These are phyloP conservation scores for Salvator merianae DNA, from an alignment of 2,113 vertebrate species.

Conservation along the genomic window DNA sequence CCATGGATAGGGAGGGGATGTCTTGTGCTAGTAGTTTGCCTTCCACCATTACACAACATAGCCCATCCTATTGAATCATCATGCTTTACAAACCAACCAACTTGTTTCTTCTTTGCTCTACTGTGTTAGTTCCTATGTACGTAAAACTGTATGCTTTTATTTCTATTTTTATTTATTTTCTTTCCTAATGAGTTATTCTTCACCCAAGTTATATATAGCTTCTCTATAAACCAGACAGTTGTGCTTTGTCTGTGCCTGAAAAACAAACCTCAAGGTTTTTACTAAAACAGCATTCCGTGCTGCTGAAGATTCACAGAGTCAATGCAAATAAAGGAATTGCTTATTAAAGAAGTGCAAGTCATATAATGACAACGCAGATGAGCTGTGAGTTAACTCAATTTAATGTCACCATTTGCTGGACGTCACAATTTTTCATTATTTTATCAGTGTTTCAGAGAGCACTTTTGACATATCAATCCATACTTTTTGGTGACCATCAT, in stretches of 20 bases:
- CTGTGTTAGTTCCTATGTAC: neutral
- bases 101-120: neutral
- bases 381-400: neutral
- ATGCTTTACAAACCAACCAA: neutral
- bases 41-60: neutral
- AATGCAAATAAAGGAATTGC: neutral
- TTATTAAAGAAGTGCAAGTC: neutral
- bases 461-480: neutral
- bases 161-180: neutral
- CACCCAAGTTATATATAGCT: constrained; percentile 8
- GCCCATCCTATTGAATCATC: neutral
- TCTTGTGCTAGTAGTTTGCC: neutral
- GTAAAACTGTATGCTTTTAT: neutral
- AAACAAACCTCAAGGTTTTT: neutral
- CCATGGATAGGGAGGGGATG: no score
- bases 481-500: neutral
- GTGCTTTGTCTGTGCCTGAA: neutral
- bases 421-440: neutral
- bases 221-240: neutral
- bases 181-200: neutral
- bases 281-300: neutral
- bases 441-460: neutral
- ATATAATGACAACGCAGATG: no score
- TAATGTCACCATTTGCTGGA: neutral
- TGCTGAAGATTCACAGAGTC: neutral